A percentile compares a stretch with the other conserved stretches of the same genome.
phyloP scores from a whole-genome alignment of 1,140 invertebrate genomes.

The Drosophila pectinifera region DNA sequence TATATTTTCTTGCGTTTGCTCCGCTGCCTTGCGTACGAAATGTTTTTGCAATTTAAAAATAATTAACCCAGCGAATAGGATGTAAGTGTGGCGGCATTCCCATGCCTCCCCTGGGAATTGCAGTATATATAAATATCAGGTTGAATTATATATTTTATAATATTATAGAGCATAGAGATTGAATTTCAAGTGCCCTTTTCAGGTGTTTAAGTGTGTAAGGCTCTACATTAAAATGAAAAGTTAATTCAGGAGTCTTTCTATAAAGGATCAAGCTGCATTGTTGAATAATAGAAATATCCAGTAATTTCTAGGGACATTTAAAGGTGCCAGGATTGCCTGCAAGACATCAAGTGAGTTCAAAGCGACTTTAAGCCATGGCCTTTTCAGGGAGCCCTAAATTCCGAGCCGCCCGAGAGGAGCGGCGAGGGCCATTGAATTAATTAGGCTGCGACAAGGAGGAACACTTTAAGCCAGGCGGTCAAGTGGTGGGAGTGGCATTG shows the following conservation, averaged over 20 bases:
- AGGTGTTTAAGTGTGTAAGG: not conserved
- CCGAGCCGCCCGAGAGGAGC: constrained; percentile 12
- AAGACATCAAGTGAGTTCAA: not conserved
- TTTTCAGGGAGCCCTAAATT: constrained; percentile 12
- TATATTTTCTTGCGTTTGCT: constrained; percentile 63
- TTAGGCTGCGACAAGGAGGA: constrained; percentile 72
- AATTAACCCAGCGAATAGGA: constrained; percentile 42
- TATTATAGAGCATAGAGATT: not conserved
- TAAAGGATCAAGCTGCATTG: not conserved
- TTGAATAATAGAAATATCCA: constrained; percentile 6
- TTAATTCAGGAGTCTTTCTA: not conserved
- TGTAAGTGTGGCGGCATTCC: constrained; percentile 7
- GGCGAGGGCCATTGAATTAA: constrained; percentile 74
- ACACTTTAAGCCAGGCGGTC: constrained; percentile 61
- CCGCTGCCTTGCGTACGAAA: constrained; percentile 38
- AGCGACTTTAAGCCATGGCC: constrained; percentile 26
- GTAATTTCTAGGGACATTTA: not conserved
- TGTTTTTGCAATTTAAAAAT: constrained; percentile 62
- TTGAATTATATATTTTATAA: too few species aligned
- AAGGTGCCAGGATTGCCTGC: not conserved
- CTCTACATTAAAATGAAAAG: not conserved
- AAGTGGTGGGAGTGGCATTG: constrained; percentile 54
- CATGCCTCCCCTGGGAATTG: not conserved
- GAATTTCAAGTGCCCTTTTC: not conserved
- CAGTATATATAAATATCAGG: constrained; percentile 17